phyloP scores from a whole-genome alignment of 2,113 vertebrate species.

The Chamaetylas fuelleborni region DNA sequence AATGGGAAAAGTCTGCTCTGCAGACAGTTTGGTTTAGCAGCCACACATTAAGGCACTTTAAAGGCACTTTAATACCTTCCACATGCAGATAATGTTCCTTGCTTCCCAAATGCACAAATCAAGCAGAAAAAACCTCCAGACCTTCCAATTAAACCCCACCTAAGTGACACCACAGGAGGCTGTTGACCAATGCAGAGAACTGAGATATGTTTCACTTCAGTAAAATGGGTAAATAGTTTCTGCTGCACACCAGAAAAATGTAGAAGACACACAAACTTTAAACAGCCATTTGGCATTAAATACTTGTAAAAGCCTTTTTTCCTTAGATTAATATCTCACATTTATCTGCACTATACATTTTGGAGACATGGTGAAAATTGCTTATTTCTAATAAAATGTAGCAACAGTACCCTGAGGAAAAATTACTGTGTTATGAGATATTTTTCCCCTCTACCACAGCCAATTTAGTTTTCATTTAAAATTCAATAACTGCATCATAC shows the following conservation, averaged over 20 bases:
- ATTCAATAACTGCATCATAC: conserved; percentile 70
- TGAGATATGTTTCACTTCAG: neutral
- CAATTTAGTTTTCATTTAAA: conserved; percentile 75
- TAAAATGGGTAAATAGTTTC: conserved; percentile 11
- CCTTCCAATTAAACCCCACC: neutral
- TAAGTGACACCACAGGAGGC: neutral
- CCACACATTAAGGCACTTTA: neutral
- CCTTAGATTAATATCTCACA: conserved; percentile 44
- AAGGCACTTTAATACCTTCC: neutral
- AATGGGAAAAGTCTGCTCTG: neutral
- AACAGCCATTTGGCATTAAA: conserved; percentile 5
- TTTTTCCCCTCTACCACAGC: conserved; percentile 58
- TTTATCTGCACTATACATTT: conserved; percentile 52
- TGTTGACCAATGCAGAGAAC: neutral
- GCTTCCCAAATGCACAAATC: neutral
- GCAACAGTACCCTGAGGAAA: conserved; percentile 66
- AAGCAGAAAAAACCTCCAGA: neutral
- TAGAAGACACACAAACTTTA: conserved; percentile 34
- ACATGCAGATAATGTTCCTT: neutral
- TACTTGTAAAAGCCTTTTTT: conserved; percentile 39
- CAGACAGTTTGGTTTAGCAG: neutral
- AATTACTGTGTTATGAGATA: conserved; percentile 68
- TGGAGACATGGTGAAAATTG: conserved; percentile 59
- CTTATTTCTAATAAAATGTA: conserved; percentile 74
- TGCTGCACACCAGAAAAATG: neutral